Evolutionary conservation across 64 coral and sea anemone genomes (phyloP), one percentile per base, ranked within the genome.

Genomic region (Astreopora myriophthalma): DNA sequence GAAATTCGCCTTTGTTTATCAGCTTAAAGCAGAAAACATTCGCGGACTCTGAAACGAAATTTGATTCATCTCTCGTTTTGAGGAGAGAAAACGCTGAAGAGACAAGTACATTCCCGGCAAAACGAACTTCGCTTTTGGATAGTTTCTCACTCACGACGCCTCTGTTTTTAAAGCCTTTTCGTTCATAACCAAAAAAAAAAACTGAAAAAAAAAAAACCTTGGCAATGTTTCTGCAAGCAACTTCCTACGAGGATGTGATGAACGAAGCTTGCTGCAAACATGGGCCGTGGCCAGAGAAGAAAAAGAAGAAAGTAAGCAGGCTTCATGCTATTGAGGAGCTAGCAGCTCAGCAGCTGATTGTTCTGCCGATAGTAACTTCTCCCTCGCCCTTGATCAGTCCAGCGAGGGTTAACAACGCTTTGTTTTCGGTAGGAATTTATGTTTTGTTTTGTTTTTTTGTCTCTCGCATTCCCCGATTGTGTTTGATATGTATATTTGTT

Each of bases 321-420:
- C 22, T 65, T 7, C 76, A 80, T 31, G 76, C 49, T 13, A 80
- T 80, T 29, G 76, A 80, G 29, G 31, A 80, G 25, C 52, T 57
- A 12, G 79, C 79, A 22, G 57, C 49, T 19, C 79, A 38, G 28
- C 79, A 83, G 55, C 34, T 83, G 22, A 34, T 64, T 37, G 33
- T 83, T 38, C 57, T 83, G 0, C 79, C 52, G 8, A 64, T 83
- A 23, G 3, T 65, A 13, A 83, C 32, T 5, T 39, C 79, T 35
- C 79, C 32, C 12, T 11, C 33, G 10, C 52, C 34, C 7, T 22
- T 65, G 30, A n/a, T n/a, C n/a, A 83, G 20, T 38, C 29, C 52
- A 37, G 32, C 32, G 6, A 63, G 33, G 8, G 1, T 16, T 20
- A 8, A 25, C 52, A 34, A 38, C 37, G 23, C 31, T 64, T 63